These are phyloP conservation scores for Salvelinus alpinus DNA, from an alignment of 2,113 vertebrate species.

Conservation along the genomic window DNA sequence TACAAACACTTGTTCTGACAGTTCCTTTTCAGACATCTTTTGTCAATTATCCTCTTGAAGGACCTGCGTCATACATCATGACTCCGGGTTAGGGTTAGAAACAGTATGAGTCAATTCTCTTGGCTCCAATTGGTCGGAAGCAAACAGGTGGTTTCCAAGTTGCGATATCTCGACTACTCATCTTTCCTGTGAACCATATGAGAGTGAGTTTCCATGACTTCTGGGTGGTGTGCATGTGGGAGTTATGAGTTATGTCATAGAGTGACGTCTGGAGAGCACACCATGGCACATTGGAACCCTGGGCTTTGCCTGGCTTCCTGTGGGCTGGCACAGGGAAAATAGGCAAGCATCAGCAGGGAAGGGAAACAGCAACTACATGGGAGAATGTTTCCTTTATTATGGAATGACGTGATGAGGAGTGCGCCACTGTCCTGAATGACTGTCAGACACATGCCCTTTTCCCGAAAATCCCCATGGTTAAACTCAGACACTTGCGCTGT, in stretches of 20 bases:
- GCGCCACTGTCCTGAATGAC: neutral
- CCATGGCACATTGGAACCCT: constrained; percentile 33
- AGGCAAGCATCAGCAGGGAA: constrained; percentile 31
- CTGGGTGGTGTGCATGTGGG: constrained; percentile 31
- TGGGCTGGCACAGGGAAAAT: constrained; percentile 49
- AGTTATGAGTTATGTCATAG: constrained; percentile 30
- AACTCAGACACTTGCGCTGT: no score
- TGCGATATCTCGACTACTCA: constrained; percentile 23
- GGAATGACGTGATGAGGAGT: neutral
- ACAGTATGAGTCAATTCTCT: constrained; percentile 47
- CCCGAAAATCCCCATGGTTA: no score
- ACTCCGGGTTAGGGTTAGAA: constrained; percentile 6
- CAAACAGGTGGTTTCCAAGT: constrained; percentile 36
- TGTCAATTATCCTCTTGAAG: neutral
- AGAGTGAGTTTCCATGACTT: constrained; percentile 18
- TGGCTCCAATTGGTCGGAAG: constrained; percentile 7
- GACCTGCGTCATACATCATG: constrained; percentile 27
- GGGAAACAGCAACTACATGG: constrained; percentile 7
- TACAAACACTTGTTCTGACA: constrained; percentile 21
- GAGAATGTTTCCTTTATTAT: constrained; percentile 13
- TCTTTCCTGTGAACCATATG: constrained; percentile 25
- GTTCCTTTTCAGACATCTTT: constrained; percentile 6
- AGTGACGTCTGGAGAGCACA: constrained; percentile 36
- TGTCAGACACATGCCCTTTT: neutral
- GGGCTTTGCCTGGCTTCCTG: constrained; percentile 40